phyloP scores from a whole-genome alignment of 2,888 invertebrate genomes.

The Lacanobia wlatinum region DNA sequence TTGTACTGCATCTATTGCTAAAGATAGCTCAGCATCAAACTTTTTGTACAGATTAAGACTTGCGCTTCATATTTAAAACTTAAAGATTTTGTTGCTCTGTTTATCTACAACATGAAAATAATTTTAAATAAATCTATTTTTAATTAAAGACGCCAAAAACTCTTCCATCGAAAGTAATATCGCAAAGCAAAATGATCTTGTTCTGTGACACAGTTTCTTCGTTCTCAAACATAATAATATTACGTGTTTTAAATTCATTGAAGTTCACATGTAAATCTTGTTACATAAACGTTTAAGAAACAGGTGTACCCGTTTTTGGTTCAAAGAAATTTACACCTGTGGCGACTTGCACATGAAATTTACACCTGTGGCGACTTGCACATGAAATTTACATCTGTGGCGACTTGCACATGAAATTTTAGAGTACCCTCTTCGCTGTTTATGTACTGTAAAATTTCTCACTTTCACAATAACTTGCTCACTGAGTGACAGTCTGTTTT shows the following conservation, averaged over 20 bases:
- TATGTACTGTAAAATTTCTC: conserved; percentile 2
- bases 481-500: no score
- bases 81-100: no score
- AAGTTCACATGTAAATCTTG: conserved; percentile 55
- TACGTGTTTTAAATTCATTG: conserved; percentile 43
- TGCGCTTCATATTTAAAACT: no score
- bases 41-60: no score
- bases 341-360: conserved; percentile 40
- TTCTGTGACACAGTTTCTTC: conserved; percentile 37
- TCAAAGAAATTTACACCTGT: conserved; percentile 55
- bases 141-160: not conserved
- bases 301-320: conserved; percentile 56
- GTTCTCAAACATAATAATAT: conserved; percentile 18
- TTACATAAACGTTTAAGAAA: conserved; percentile 49
- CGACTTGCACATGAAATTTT: conserved; percentile 33
- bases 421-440: conserved; percentile 28
- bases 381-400: conserved; percentile 55
- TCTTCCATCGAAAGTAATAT: not conserved
- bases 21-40: no score
- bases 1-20: no score
- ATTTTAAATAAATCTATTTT: no score
- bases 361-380: conserved; percentile 56
- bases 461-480: conserved; percentile 12
- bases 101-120: no score
- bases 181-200: conserved; percentile 1